phyloP scores from a whole-genome alignment of 2,888 invertebrate genomes.

The Pristionchus japonicus region DNA sequence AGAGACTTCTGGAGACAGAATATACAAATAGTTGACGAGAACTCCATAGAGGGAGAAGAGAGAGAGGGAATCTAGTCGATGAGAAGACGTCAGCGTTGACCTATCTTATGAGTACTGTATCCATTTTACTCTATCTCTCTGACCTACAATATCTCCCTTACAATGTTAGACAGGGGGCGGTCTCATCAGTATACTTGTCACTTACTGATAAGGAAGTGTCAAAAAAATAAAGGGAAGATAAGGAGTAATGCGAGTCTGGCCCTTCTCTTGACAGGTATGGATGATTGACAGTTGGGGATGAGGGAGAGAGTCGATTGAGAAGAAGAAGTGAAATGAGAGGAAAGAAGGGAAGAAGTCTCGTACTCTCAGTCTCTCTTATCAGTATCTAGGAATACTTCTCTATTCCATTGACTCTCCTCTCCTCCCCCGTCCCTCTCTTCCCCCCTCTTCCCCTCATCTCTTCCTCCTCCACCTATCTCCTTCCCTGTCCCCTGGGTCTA shows the following conservation, averaged over 20 bases:
- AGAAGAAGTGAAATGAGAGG: constrained; percentile 19
- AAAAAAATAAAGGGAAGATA: not conserved
- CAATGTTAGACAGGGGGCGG: not conserved
- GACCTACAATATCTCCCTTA: not conserved
- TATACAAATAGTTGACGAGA: constrained; percentile 32
- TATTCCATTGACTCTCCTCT: not conserved
- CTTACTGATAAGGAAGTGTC: not conserved
- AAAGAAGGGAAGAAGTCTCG: not conserved
- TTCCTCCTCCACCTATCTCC: not conserved
- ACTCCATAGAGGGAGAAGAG: too few species aligned
- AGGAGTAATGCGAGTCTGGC: not conserved
- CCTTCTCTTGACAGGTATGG: not conserved
- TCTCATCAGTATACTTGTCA: not conserved
- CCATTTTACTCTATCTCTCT: too few species aligned
- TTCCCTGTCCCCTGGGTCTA: not conserved
- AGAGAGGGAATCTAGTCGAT: too few species aligned
- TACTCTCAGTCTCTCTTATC: constrained; percentile 25
- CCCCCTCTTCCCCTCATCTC: not conserved
- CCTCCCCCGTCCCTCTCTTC: not conserved
- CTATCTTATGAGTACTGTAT: not conserved
- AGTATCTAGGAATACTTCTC: not conserved
- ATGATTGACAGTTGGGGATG: too few species aligned
- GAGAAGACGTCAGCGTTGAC: not conserved
- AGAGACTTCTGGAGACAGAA: constrained; percentile 2
- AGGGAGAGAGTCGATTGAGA: not conserved